Evolutionary conservation across 2,888 invertebrate species (phyloP), one percentile per base, ranked within the genome.

Genomic region (Pachydiplax longipennis): DNA sequence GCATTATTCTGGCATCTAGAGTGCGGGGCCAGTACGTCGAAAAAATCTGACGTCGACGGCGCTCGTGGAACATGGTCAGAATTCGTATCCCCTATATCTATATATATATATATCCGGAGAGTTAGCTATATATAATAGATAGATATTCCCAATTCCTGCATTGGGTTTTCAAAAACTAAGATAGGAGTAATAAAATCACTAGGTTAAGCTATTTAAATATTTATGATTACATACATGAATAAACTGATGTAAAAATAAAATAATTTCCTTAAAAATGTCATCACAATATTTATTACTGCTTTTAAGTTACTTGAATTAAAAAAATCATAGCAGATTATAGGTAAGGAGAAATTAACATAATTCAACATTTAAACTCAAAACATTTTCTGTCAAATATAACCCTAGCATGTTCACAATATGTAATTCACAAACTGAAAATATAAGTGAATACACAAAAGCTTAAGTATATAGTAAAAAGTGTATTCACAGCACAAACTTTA

Each of bases 231-330:
- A 6, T 10, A 44, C 1, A 53, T 53, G 15, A 18, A 53, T 31
- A 25, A 73, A 73, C 73, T 25, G 15, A 31, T 58, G 40, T 10
- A 58, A n/a, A 31, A 58, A 53, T 58, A 58, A 83, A 87, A 87
- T 87, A 61, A 58, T 61, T 31, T 13, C 58, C 13, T 61, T 87
- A 61, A 87, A 87, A 87, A 87, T 37, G 61, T 82, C 82, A 82
- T 87, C 87, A 87, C 87, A 87, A 87, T 87, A 65, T 87, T 87
- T 87, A 87, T 87, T 87, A 87, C 61, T 37, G 87, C 2, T 87
- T 83, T 87, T 61, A 87, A 61, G 58, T 87, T 37, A 61, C 40
- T 37, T 58, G 37, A 87, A 61, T 61, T 61, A 87, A 87, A 87
- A n/a, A 87, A 61, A 53, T 58, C 83, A 58, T 53, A 10, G 44